A percentile compares a stretch with the other conserved stretches of the same genome.
phyloP scores from a whole-genome alignment of 2,797 vertebrate genomes.

The Thripadectes ignobilis region DNA sequence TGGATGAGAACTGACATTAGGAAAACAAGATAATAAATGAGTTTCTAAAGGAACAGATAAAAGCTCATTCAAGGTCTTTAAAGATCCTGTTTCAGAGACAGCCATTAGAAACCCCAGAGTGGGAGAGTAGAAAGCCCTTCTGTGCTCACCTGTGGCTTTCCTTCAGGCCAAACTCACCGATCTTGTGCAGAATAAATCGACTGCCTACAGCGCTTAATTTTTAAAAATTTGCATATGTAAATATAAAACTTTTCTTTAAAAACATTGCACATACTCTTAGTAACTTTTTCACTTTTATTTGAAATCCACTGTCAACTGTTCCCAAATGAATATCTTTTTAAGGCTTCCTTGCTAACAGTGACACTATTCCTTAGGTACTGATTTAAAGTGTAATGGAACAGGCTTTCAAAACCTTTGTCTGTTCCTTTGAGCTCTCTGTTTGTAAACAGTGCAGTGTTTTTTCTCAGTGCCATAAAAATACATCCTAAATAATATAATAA shows the following conservation, averaged over 20 bases:
- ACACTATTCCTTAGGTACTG: neutral
- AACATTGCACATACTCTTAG: neutral
- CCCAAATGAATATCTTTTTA: slow-evolving; percentile 34
- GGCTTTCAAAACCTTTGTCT: neutral
- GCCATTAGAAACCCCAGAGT: slow-evolving; percentile 7
- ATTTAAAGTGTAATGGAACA: neutral
- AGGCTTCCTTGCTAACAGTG: neutral
- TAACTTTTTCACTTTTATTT: slow-evolving; percentile 18
- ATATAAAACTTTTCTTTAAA: neutral
- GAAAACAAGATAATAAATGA: slow-evolving; percentile 56
- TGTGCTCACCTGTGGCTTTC: slow-evolving; percentile 72
- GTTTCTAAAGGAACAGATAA: slow-evolving; percentile 55
- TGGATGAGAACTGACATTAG: slow-evolving; percentile 48
- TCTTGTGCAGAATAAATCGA: slow-evolving; percentile 36
- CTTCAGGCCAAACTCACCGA: slow-evolving; percentile 75
- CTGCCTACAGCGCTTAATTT: neutral
- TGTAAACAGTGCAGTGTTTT: neutral
- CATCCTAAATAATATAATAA: neutral
- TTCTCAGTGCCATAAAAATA: neutral
- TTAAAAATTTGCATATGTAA: neutral
- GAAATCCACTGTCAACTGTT: neutral
- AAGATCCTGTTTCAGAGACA: slow-evolving; percentile 57
- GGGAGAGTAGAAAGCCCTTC: neutral
- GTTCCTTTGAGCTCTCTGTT: neutral
- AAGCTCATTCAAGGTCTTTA: slow-evolving; percentile 43